A percentile compares a stretch with the other conserved stretches of the same genome.
These are phyloP conservation scores for Batillaria attramentaria DNA, from an alignment of 1,140 invertebrate genomes.

Conservation along the genomic window DNA sequence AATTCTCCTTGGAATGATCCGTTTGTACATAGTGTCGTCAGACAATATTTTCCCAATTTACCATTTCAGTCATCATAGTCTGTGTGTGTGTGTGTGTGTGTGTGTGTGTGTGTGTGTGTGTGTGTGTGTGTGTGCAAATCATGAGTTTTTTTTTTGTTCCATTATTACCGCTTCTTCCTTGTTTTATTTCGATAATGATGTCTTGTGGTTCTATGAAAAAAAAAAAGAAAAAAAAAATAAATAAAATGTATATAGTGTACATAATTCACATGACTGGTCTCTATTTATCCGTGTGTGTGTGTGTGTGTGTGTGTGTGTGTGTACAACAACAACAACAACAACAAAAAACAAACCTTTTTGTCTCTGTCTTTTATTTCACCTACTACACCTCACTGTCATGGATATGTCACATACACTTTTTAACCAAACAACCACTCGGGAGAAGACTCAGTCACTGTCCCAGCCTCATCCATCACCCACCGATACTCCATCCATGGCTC, in stretches of 20 bases:
- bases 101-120: neutral
- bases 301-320: neutral
- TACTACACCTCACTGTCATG: neutral
- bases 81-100: neutral
- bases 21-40: too few relatives aligned
- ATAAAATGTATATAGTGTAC: neutral
- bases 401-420: neutral
- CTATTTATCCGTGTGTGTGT: neutral
- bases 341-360: neutral
- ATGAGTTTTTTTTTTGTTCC: neutral
- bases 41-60: too few relatives aligned
- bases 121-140: slow-evolving; percentile 3
- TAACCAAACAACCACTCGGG: neutral
- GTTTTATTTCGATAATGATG: neutral
- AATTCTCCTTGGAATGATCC: too few relatives aligned
- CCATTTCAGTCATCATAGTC: neutral
- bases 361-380: too few relatives aligned
- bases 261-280: neutral
- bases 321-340: neutral
- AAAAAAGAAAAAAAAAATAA: too few relatives aligned
- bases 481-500: neutral
- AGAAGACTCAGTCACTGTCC: neutral
- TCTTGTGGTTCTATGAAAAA: neutral
- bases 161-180: neutral
- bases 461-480: neutral